Evolutionary conservation across 2,888 invertebrate species (phyloP), one percentile per base, ranked within the genome.

Genomic region (Aricia artaxerxes): DNA sequence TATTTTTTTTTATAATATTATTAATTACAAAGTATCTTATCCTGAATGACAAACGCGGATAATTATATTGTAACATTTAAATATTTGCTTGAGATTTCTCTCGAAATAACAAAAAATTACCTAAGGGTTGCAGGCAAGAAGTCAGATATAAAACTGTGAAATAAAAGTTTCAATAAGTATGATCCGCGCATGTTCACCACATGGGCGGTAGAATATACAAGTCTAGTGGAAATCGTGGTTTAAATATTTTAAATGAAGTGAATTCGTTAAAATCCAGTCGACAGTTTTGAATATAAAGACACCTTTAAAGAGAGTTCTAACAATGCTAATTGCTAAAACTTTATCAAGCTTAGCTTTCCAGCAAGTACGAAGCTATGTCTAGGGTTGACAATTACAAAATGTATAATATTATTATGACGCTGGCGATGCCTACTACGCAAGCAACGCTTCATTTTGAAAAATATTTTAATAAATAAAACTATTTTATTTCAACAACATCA

Each of bases 391-490:
- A 7, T 69, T 69, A 31, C 31, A 11, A 31, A 69, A 2, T 3
- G 31, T 31, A 57, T 16, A 31, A 24, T 61, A 64, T 31, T 31
- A 11, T 31, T 61, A 64, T 31, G 24, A 31, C 64, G 9, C 31
- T 11, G 64, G 3, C 61, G 9, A 49, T 49, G 9, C 24, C 9
- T 61, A n/a, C 24, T 57, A 57, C 57, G 57, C 7, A 64, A 64
- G 31, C 35, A 13, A 4, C 69, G 35, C 35, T 16, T 69, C 38
- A 57, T 16, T 57, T 16, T 16, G 16, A 57, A 57, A 57, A 57
- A 57, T 69, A 69, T 69, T 35, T 69, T 69, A 49, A 69, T 69
- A 38, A 57, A 69, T 16, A 35, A 76, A 31, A 76, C 13, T 76
- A 16, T 57, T 53, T 76, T 35, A 4, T 35, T 76, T 76, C 35